These are phyloP conservation scores for Eumacrocentrus americanus DNA, from an alignment of 2,888 invertebrate genomes.

Conservation along the genomic window DNA sequence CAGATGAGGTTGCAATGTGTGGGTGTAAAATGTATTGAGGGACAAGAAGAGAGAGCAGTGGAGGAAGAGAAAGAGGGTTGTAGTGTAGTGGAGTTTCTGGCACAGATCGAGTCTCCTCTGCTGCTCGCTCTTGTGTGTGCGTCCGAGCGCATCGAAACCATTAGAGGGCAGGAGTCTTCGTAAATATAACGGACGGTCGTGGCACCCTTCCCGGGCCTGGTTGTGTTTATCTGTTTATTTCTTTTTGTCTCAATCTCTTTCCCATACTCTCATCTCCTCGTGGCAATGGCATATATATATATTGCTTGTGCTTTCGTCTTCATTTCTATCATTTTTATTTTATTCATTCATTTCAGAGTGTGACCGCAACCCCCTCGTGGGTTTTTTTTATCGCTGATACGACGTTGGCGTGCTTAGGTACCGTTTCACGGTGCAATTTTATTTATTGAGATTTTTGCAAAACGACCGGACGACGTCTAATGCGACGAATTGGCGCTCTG, in stretches of 20 bases:
- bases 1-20: too few relatives aligned
- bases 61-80: conserved; percentile 12
- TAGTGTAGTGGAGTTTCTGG: conserved; percentile 21
- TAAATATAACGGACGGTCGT: conserved; percentile 52
- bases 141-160: conserved; percentile 54
- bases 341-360: conserved; percentile 27
- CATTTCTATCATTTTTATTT: conserved; percentile 28
- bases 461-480: conserved; percentile 28
- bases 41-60: conserved; percentile 11
- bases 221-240: conserved; percentile 35
- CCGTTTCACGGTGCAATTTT: conserved; percentile 56
- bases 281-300: conserved; percentile 11
- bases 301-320: conserved; percentile 20
- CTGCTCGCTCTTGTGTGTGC: conserved; percentile 39
- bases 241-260: conserved; percentile 29
- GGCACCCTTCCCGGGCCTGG: conserved; percentile 34
- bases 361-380: too few relatives aligned
- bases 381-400: conserved; percentile 47
- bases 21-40: conserved; percentile 28
- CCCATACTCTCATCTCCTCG: conserved; percentile 22
- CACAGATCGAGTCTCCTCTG: conserved; percentile 10
- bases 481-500: conserved; percentile 4
- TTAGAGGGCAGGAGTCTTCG: conserved; percentile 51
- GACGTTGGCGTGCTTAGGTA: conserved; percentile 53
- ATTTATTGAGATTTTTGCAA: conserved; percentile 42